phyloP scores from a whole-genome alignment of 2,888 invertebrate species.

The Noctuana brunneofusca region DNA sequence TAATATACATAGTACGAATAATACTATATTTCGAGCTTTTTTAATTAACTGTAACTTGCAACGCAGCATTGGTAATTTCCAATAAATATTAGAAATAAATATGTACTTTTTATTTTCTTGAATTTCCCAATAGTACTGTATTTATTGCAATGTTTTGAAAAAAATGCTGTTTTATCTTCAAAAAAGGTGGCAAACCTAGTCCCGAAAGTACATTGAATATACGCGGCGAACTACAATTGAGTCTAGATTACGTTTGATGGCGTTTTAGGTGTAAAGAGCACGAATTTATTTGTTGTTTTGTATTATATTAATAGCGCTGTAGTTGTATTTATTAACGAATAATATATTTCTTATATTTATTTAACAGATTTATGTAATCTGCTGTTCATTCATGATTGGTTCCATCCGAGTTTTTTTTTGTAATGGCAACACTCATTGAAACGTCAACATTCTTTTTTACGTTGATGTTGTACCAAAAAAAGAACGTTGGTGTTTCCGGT shows the following conservation, averaged over 20 bases:
- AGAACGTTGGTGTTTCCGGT: conserved; percentile 26
- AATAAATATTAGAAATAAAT: too few species aligned
- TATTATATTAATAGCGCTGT: conserved; percentile 68
- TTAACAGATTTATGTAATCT: conserved; percentile 46
- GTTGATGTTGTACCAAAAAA: conserved; percentile 15
- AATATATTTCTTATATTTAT: conserved; percentile 71
- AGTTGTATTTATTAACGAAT: conserved; percentile 64
- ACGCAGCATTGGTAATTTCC: too few species aligned
- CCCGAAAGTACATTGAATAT: conserved; percentile 23
- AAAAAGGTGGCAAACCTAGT: too few species aligned
- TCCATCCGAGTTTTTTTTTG: conserved; percentile 57
- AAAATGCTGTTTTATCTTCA: too few species aligned
- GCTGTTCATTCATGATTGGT: conserved; percentile 54
- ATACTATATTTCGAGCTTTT: background rate
- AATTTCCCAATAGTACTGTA: too few species aligned
- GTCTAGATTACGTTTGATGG: conserved; percentile 60
- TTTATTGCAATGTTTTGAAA: too few species aligned
- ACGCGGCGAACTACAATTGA: conserved; percentile 49
- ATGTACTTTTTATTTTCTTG: too few species aligned
- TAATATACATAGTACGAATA: too few species aligned
- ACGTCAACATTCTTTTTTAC: conserved; percentile 2
- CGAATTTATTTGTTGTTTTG: conserved; percentile 82
- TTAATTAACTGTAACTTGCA: too few species aligned
- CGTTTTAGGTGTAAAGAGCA: conserved; percentile 77
- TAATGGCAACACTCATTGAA: conserved; percentile 40